phyloP scores from a whole-genome alignment of 2,113 vertebrate species.

The Ursus arctos region DNA sequence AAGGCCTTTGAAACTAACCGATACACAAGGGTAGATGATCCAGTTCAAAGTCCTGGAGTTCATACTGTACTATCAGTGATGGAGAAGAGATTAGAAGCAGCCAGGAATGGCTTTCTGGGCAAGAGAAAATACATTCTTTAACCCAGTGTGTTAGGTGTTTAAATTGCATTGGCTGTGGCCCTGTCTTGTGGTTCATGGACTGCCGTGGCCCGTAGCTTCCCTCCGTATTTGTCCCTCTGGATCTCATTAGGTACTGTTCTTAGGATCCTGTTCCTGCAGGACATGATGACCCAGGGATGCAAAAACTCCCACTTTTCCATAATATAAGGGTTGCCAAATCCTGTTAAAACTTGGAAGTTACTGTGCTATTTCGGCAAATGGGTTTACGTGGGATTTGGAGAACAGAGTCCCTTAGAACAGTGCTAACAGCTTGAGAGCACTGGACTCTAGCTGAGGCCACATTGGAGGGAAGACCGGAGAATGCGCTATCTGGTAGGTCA shows the following conservation, averaged over 20 bases:
- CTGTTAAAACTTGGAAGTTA: rapidly evolving
- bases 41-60: neutral
- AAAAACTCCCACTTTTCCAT: neutral
- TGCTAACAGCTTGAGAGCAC: neutral
- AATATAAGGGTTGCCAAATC: rapidly evolving
- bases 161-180: neutral
- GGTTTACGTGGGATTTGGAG: conserved; percentile 25
- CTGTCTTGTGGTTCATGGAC: neutral
- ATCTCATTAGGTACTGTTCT: neutral
- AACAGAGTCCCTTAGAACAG: neutral
- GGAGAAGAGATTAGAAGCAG: neutral
- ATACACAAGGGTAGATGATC: rapidly evolving
- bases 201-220: neutral
- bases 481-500: neutral
- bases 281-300: neutral
- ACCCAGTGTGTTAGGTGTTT: neutral
- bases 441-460: neutral
- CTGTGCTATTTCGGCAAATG: conserved; percentile 29
- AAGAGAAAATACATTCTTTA: neutral
- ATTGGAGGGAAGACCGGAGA: too few species aligned
- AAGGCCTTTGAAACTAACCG: neutral
- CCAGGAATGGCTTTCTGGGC: neutral
- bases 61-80: neutral
- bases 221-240: neutral
- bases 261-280: neutral